Evolutionary conservation across 2,797 vertebrate species (phyloP).

Genomic region (Nasua narica): DNA sequence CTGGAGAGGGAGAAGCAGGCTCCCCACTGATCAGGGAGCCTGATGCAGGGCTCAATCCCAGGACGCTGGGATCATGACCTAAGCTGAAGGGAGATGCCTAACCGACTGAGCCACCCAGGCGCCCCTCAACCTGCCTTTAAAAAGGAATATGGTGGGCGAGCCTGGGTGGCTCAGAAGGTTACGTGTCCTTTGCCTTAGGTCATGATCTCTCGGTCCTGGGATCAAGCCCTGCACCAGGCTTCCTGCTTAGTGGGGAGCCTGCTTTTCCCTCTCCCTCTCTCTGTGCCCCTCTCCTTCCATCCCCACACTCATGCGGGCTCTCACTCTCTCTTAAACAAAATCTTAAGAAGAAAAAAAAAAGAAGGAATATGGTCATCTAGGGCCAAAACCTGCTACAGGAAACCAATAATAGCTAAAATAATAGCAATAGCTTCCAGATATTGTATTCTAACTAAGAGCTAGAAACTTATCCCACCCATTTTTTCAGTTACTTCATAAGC

Average conservation of each 20-base stretch:
- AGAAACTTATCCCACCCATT: background rate
- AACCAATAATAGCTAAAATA: background rate
- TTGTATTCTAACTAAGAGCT: background rate
- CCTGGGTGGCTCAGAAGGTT: background rate
- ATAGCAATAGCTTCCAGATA: background rate
- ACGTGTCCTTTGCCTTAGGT: background rate
- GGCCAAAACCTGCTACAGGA: background rate
- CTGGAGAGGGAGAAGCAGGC: too few relatives aligned
- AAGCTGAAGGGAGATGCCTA: too few relatives aligned
- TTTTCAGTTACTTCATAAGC: background rate
- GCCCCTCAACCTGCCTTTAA: background rate
- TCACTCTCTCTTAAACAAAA: background rate
- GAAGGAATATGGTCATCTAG: background rate
- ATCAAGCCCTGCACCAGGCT: background rate
- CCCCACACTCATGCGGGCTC: background rate
- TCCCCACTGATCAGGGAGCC: too few relatives aligned
- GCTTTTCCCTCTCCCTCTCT: background rate
- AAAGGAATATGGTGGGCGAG: background rate
- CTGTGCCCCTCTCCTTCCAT: background rate
- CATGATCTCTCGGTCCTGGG: background rate
- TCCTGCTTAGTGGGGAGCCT: background rate
- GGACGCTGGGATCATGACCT: too few relatives aligned
- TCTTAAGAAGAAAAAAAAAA: background rate
- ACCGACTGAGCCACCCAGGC: too few relatives aligned
- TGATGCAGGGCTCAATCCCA: too few relatives aligned